Evolutionary conservation across 2,113 vertebrate species (phyloP), one percentile per base, ranked within the genome.

Genomic region (Grus americana): DNA sequence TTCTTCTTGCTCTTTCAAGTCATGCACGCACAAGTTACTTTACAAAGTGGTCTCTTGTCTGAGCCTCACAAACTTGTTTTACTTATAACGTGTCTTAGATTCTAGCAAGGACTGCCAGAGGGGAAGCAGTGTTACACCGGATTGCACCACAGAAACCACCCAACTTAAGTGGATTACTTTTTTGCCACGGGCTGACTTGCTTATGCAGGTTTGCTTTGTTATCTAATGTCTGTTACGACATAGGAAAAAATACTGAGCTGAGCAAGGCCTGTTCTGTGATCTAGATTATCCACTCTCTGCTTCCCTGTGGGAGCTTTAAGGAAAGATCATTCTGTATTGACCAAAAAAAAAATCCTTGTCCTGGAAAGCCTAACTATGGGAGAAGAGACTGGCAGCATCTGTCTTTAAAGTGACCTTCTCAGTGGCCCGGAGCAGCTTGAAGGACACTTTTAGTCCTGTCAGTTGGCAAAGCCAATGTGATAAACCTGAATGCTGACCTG

Each of bases 141-240:
- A 92, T 98, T 97, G 96, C 97, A 96, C 94, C 96, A 98, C 92
- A 96, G 96, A 97, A 98, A 97, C 96, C 97, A 98, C 97, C 97
- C 96, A 96, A 79, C 92, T 93, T 95, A 97, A 92, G 93, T 90
- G 94, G 88, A 95, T 96, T 96, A 95, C 97, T 95, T 92, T 96
- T 94, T 97, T 90, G 96, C 97, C 93, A 96, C 11, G 86, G 97
- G 95, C 95, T 87, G 94, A 95, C 96, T 97, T 97, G 96, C 93
- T 95, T 92, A 65, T 96, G 94, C 96, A 95, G 90, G 97, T 90
- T 81, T 90, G 72, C 86, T 85, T 88, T 93, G 88, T 96, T 97
- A 97, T 96, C 95, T 91, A 96, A 82, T 10, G 80, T 79, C 89
- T 92, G 72, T 97, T 95, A 94, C 49, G 7, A 93, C 95, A 96